Evolutionary conservation across 2,113 vertebrate genomes (phyloP).

Genomic region (Chunga burmeisteri): DNA sequence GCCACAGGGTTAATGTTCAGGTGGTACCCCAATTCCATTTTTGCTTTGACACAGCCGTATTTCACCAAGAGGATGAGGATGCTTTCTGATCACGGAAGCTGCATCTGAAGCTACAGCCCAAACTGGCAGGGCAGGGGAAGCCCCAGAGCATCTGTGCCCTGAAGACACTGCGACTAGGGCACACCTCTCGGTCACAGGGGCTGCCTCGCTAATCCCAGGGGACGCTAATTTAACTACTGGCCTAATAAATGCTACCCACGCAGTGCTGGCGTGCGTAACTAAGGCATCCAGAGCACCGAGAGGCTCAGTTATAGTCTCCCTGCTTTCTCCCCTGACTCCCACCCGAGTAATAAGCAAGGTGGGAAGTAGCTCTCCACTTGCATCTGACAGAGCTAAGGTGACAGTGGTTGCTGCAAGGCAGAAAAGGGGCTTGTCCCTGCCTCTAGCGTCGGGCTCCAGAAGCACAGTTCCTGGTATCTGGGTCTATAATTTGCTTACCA

Average conservation of each 20-base stretch:
- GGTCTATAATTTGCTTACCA: neutral
- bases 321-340: neutral
- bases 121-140: neutral
- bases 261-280: fast-evolving
- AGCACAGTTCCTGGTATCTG: neutral
- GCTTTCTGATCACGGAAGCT: neutral
- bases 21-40: neutral
- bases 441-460: neutral
- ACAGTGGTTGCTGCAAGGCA: neutral
- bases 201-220: neutral
- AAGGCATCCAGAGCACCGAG: neutral
- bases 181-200: neutral
- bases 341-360: neutral
- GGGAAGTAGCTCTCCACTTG: neutral
- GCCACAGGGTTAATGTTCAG: neutral
- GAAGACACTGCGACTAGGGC: neutral
- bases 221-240: neutral
- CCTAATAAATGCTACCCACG: neutral
- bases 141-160: neutral
- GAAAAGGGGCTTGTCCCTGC: neutral
- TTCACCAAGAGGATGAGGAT: neutral
- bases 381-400: neutral
- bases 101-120: neutral
- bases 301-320: neutral
- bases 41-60: neutral